Evolutionary conservation across 1,140 invertebrate genomes (phyloP), one percentile per base, ranked within the genome.

Genomic region (Ctenoplectra terminalis): DNA sequence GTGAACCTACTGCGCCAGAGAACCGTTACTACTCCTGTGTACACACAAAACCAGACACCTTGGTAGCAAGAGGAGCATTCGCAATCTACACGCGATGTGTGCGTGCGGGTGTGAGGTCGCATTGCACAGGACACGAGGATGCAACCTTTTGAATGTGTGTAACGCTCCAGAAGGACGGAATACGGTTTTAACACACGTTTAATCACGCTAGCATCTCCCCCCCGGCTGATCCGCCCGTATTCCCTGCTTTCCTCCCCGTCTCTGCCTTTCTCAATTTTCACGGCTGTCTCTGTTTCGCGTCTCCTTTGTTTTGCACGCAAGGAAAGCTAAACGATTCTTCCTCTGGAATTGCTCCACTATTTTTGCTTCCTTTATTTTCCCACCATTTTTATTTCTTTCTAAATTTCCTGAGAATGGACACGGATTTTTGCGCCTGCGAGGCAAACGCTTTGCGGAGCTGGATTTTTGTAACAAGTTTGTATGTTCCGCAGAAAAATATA

Each of bases 141-240:
- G 69, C 50, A 71, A 69, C 29, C 40, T 26, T 64, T 31, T 23
- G 74, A 54, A 67, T 26, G 61, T 17, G 26, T 48, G 48, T 50
- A 77, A 67, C 74, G 74, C 37, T 26, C 26, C 74, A 70, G 31
- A 61, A 73, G 54, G 31, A 64, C 52, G 50, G 77, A 48, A 56
- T 71, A 70, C 31, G 72, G 46, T 80, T 86, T 82, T 86, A 81
- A 85, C 73, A 77, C 78, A 54, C 73, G 85, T 73, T 82, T 85
- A 84, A 84, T 86, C 78, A 85, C 71, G 77, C 50, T 34, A 77
- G 48, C 66, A 63, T 81, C 52, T 34, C 37, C 31, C 76, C 48
- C 66, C 29, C 26, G 50, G 56, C 54, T 43, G 71, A 82, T 66
- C 54, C 76, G 63, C 34, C 52, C 46, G 29, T 48, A 50, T 78